These are phyloP conservation scores for Tribolium freemani DNA, from an alignment of 2,888 invertebrate species.

Conservation along the genomic window DNA sequence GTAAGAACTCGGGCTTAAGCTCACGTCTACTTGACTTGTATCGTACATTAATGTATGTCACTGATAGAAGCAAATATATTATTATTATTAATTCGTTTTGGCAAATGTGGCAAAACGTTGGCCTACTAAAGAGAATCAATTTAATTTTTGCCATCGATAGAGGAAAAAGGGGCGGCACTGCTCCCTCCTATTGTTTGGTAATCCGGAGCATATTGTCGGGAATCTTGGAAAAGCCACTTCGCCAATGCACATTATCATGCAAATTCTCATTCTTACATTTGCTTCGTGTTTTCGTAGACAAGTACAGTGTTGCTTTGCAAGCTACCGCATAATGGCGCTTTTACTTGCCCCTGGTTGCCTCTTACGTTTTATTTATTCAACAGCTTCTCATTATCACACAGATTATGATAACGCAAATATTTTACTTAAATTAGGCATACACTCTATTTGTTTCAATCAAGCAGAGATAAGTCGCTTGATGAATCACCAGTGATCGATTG, in stretches of 20 bases:
- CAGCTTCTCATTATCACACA: slow-evolving; percentile 56
- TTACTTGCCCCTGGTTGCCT: slow-evolving; percentile 54
- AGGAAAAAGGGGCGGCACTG: not conserved
- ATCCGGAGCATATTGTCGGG: slow-evolving; percentile 44
- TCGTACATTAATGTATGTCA: too few species aligned
- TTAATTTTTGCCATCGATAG: not conserved
- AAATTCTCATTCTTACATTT: slow-evolving; percentile 68
- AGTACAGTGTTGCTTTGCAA: slow-evolving; percentile 62
- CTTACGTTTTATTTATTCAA: slow-evolving; percentile 55
- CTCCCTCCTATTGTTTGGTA: slow-evolving; percentile 36
- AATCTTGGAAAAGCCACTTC: slow-evolving; percentile 60
- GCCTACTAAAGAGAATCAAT: not conserved
- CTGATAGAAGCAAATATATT: too few species aligned
- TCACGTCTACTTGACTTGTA: too few species aligned
- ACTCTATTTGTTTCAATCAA: too few species aligned
- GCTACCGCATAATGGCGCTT: slow-evolving; percentile 59
- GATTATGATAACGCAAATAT: slow-evolving; percentile 56
- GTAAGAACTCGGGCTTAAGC: too few species aligned
- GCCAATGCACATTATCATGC: slow-evolving; percentile 66
- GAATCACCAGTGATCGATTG: too few species aligned
- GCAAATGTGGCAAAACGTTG: not conserved
- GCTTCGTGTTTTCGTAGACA: slow-evolving; percentile 66
- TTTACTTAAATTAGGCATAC: not conserved
- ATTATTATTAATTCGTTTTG: too few species aligned
- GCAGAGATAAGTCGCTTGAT: too few species aligned